Base-by-base conservation (phyloP, 2,113 vertebrate genomes). In the Ancistrus triradiatus region DNA sequence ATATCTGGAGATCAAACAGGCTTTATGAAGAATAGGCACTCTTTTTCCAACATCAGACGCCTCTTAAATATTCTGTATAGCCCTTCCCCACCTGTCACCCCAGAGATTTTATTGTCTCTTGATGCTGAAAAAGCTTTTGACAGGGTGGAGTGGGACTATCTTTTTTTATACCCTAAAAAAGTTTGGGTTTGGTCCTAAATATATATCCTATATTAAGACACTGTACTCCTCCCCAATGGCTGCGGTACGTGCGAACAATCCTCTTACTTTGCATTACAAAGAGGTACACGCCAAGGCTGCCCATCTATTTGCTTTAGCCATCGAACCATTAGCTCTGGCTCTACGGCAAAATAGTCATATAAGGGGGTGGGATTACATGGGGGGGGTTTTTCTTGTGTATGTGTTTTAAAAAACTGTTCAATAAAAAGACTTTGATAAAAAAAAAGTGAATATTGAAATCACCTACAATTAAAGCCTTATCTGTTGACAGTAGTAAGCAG, bases 51-150 rank as follows among this genome's bases (percentile, higher is more conserved):
- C 7, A 33, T 48, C 0, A 33, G 43, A 11, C 10, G 10, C 1
- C 58, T 60, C 7, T 35, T 60, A 6, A 60, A 47, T 60, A 47
- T 60, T 4, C 58, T 60, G 14, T 48, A 60, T 35, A 19, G 11
- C 4, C 27, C 43, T n/a, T 31, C 43, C 14, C 18, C 43, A 19
- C 24, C 57, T 4, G 42, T 13, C 6, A 8, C 1, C 6, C 40
- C 38, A n/a, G 40, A 59, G 15, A 15, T 46, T 6, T 22, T 46
- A 1, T 1, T 46, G 1, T 28, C 57, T 17, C 15, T 59, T 1
- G 42, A 59, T 9, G 25, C 42, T 13, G 14, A 44, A 31, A 59
- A 56, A 35, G 52, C 33, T 9, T 37, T 56, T 56, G 52, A 56
- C 7, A 31, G 27, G 27, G 27, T 31, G 27, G 27, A 31, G 7